These are phyloP conservation scores for Enteromius mattozi DNA, from an alignment of 2,797 vertebrate genomes.

Conservation along the genomic window DNA sequence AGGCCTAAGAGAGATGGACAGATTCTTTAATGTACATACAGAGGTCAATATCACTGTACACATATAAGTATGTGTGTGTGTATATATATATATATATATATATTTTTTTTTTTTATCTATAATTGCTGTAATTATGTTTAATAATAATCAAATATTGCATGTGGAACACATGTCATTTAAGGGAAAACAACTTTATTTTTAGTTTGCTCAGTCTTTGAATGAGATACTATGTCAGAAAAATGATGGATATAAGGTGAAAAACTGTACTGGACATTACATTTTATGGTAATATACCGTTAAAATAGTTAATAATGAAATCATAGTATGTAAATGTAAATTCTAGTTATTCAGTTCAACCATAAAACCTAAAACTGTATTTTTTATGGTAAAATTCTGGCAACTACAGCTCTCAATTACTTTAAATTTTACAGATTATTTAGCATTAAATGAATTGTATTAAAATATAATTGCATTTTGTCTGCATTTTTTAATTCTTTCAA, in stretches of 20 bases:
- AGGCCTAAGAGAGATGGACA: slow-evolving; percentile 80
- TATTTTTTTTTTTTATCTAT: no score
- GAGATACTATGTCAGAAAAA: not conserved
- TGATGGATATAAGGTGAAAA: not conserved
- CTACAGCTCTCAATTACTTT: not conserved
- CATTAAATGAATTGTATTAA: not conserved
- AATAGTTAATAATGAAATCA: no score
- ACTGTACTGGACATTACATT: no score
- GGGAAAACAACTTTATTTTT: not conserved
- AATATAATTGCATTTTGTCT: not conserved
- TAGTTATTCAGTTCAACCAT: not conserved
- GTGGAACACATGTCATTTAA: not conserved
- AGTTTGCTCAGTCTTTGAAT: not conserved
- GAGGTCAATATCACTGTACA: not conserved
- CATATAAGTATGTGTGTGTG: not conserved
- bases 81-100: no score
- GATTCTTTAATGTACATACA: not conserved
- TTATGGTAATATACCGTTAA: not conserved
- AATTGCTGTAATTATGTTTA: not conserved
- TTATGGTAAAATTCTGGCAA: not conserved
- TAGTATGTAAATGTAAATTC: not conserved
- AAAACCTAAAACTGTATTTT: not conserved
- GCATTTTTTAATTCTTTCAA: not conserved
- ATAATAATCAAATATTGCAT: not conserved
- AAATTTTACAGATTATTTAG: not conserved